Conservation (phyloP, 2,797 vertebrate genomes). For the Sarcophilus harrisii region DNA sequence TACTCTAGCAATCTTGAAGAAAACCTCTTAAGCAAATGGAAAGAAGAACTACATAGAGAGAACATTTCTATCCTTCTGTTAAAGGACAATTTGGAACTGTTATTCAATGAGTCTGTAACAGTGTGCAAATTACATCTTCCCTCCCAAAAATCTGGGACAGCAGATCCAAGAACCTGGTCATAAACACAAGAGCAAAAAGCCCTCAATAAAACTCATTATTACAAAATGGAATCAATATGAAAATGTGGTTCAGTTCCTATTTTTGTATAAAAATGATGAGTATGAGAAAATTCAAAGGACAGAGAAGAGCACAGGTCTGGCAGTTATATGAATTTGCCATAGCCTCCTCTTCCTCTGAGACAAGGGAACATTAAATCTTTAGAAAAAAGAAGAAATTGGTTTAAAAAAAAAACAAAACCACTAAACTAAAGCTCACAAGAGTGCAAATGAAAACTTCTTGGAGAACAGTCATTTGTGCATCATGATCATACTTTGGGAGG, state of each 20-base stretch:
- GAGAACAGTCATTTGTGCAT: not conserved
- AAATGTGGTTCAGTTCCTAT: not conserved
- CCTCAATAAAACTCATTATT: not conserved
- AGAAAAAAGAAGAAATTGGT: not conserved
- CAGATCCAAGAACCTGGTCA: not conserved
- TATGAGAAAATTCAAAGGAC: not conserved
- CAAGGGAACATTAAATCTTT: not conserved
- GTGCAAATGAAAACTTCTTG: not conserved
- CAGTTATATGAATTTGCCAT: not conserved
- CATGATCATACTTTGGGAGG: not conserved
- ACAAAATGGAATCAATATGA: not conserved
- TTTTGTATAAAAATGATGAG: not conserved
- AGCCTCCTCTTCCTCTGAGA: not conserved
- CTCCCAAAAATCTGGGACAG: not conserved
- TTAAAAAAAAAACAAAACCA: too few relatives aligned
- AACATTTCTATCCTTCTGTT: not conserved
- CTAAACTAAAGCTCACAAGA: not conserved
- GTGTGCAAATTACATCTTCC: not conserved
- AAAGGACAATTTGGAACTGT: not conserved
- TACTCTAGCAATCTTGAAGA: not conserved
- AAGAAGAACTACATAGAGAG: not conserved
- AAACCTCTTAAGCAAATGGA: not conserved
- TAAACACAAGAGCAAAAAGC: not conserved
- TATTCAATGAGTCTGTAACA: not conserved
- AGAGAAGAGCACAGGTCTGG: not conserved